A percentile compares a stretch with the other conserved stretches of the same genome.
Evolutionary conservation across 1,140 invertebrate genomes (phyloP).

Genomic region (Globodera rostochiensis): DNA sequence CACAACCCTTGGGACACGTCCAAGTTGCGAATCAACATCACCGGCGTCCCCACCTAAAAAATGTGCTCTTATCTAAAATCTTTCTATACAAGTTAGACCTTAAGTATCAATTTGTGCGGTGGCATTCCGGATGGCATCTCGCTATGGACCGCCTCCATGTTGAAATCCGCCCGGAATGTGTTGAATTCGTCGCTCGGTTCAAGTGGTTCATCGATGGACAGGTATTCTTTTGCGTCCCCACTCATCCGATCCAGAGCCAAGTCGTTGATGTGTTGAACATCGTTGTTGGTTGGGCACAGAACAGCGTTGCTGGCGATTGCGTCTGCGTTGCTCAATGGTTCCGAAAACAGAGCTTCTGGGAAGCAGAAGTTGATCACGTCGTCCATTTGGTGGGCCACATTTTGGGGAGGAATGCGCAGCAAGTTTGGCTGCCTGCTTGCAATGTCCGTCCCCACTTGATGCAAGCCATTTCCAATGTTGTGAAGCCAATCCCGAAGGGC

Average conservation of each 20-base stretch:
- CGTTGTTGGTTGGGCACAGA: constrained; percentile 8
- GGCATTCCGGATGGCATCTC: constrained; percentile 63
- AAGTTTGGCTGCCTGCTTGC: not conserved
- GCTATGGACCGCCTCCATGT: constrained; percentile 41
- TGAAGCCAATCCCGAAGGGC: not conserved
- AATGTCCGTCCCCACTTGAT: not conserved
- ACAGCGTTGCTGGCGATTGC: not conserved
- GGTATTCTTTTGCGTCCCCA: not conserved
- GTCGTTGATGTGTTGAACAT: constrained; percentile 7
- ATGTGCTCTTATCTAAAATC: no score
- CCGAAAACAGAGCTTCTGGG: not conserved
- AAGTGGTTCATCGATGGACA: constrained; percentile 4
- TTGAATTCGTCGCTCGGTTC: not conserved
- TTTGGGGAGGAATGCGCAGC: not conserved
- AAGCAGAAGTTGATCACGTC: not conserved
- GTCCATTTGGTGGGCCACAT: not conserved
- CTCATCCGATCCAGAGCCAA: not conserved
- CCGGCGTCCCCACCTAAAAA: not conserved
- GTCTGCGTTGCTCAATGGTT: not conserved
- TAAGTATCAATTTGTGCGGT: constrained; percentile 66
- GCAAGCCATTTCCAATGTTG: constrained; percentile 13
- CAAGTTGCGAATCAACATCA: constrained; percentile 8
- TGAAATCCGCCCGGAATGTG: not conserved
- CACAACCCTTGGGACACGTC: constrained; percentile 11
- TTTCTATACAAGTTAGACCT: constrained; percentile 37